Evolutionary conservation across 1,140 invertebrate species (phyloP).

Genomic region (Cydia splendana): DNA sequence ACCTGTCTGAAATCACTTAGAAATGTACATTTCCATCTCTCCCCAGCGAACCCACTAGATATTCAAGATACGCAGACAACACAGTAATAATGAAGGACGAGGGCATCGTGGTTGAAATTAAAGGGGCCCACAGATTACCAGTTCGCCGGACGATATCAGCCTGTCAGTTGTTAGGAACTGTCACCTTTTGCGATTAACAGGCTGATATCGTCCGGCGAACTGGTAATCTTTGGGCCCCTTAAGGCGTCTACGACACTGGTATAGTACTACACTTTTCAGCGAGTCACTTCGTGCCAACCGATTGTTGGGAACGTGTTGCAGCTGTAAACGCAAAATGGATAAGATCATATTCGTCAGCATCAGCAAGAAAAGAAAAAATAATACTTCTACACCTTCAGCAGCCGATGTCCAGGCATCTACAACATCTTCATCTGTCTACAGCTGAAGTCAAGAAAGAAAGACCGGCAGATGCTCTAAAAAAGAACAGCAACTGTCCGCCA

Average conservation of each 20-base stretch:
- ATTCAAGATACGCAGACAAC: not conserved
- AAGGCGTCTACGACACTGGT: not conserved
- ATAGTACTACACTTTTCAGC: conserved; percentile 16
- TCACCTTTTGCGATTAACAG: no score
- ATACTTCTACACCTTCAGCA: no score
- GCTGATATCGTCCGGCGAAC: no score
- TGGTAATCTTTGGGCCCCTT: no score
- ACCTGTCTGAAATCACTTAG: not conserved
- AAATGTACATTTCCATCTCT: not conserved
- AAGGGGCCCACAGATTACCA: not conserved
- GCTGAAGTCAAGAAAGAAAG: not conserved
- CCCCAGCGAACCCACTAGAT: not conserved
- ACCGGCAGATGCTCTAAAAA: not conserved
- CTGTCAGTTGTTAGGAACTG: no score
- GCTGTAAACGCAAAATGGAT: not conserved
- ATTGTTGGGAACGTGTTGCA: not conserved
- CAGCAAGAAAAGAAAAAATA: not conserved
- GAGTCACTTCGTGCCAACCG: not conserved
- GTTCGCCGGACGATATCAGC: no score
- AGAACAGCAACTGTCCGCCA: no score
- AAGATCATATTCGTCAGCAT: not conserved
- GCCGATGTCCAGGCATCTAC: not conserved
- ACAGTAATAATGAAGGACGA: no score
- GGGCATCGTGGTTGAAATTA: not conserved
- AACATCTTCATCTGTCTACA: not conserved